phyloP scores from a whole-genome alignment of 1,140 invertebrate genomes.

The Calephelis virginiensis region DNA sequence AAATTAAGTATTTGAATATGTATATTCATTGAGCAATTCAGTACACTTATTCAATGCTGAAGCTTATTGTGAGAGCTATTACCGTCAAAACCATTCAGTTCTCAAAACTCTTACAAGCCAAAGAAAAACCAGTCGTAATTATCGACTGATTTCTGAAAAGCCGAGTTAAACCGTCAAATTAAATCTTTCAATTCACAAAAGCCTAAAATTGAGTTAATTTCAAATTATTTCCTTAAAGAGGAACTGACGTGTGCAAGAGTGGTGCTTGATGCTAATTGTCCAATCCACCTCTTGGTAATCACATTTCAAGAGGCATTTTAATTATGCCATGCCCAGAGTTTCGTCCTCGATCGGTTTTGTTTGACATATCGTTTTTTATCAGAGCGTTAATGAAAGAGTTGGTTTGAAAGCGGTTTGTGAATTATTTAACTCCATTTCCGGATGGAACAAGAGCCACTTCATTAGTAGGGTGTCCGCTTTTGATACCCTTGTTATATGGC shows the following conservation, averaged over 20 bases:
- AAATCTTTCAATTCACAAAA: slow-evolving; percentile 31
- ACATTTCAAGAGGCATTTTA: slow-evolving; percentile 44
- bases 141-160: neutral
- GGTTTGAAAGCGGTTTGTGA: slow-evolving; percentile 39
- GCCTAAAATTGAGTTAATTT: slow-evolving; percentile 62
- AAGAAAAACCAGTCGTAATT: slow-evolving; percentile 12
- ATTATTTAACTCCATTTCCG: slow-evolving; percentile 34
- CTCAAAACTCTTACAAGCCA: slow-evolving; percentile 4
- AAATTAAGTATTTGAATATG: too few species aligned
- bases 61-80: slow-evolving; percentile 5
- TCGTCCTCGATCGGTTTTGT: slow-evolving; percentile 52
- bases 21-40: too few species aligned
- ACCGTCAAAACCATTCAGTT: slow-evolving; percentile 4
- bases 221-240: slow-evolving; percentile 47
- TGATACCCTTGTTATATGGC: slow-evolving; percentile 7
- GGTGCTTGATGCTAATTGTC: slow-evolving; percentile 58
- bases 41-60: neutral
- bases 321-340: slow-evolving; percentile 51
- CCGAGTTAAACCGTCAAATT: slow-evolving; percentile 4
- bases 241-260: slow-evolving; percentile 52
- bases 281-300: slow-evolving; percentile 32
- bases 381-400: slow-evolving; percentile 43
- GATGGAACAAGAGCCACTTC: slow-evolving; percentile 31
- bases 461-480: slow-evolving; percentile 30
- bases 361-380: slow-evolving; percentile 44